Base-by-base conservation (phyloP, 23 tunicate genomes). In the Styela plicata region DNA sequence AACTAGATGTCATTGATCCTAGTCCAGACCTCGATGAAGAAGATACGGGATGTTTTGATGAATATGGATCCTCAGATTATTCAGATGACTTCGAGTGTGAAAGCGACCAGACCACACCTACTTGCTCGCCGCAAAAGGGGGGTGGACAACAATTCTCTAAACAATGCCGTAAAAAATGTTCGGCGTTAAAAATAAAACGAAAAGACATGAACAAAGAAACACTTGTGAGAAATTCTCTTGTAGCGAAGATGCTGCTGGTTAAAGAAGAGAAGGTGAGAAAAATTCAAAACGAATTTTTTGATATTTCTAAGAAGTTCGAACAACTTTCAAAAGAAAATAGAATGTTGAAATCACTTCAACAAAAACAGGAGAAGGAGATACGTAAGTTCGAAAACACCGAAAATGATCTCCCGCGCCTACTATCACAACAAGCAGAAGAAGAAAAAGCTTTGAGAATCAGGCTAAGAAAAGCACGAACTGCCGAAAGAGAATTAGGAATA, bases 391-490 rank as follows among this genome's bases (percentile, higher is more conserved):
- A 91, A 64, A 86, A 83, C 68, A 74, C 80, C 28, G 97, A 91
- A 69, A 84, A 83, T 27, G 97, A 91, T 36, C 82, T 91, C 13
- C 97, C 97, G 2, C 64, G 91, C 31, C 34, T 91, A 22, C 87
- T 91, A 21, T 73, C 86, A 25, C 91, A 80, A 31, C 97, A 91
- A 34, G 85, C 80, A 63, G 97, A 91, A 28, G 97, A 91, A 5
- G 85, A 91, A 62, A 57, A 91, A 61, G 79, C 87, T 17, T 28
- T 91, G n/a, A 83, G 88, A 79, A 76, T 79, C 35, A 70, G 97
- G 66, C 65, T 91, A 16, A 73, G 87, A 52, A 91, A 79, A 37
- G 63, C 75, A 30, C 87, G 87, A 74, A 91, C 85, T 33, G 37
- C 80, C 16, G 97, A 91, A 74, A 61, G 97, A 74, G 36, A 22